Evolutionary conservation across 2,888 invertebrate species (phyloP).

Genomic region (Scaptodrosophila latifasciaeformis): DNA sequence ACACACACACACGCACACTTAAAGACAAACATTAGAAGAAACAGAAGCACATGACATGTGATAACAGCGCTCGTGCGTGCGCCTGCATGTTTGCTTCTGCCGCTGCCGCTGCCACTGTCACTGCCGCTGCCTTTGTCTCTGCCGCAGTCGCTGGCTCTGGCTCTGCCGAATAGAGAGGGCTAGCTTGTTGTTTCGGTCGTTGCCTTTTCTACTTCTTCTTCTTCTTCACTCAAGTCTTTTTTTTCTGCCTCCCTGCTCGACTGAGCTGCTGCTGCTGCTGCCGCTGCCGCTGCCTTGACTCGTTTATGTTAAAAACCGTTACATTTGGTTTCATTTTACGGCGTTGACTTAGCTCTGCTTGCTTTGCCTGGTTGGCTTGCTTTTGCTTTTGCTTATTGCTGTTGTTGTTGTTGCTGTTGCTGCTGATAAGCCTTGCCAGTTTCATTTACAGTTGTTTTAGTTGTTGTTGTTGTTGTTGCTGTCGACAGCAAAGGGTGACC

Average conservation of each 20-base stretch:
- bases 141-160: constrained; percentile 10
- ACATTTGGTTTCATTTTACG: neutral
- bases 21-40: neutral
- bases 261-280: constrained; percentile 12
- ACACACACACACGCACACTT: constrained; percentile 1
- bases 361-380: constrained; percentile 5
- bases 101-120: neutral
- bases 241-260: constrained; percentile 5
- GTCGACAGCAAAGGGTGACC: too few species aligned
- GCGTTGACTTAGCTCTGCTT: neutral
- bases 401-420: constrained; percentile 31
- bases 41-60: too few species aligned
- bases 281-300: constrained; percentile 41
- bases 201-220: constrained; percentile 40
- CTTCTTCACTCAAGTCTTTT: constrained; percentile 5
- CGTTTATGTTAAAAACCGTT: too few species aligned
- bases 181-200: constrained; percentile 53
- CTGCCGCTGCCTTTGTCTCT: constrained; percentile 1
- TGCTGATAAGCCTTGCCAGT: constrained; percentile 47
- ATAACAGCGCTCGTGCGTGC: neutral
- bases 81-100: neutral
- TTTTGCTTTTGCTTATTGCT: neutral
- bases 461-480: constrained; percentile 12
- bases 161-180: neutral
- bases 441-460: constrained; percentile 15